Evolutionary conservation across 2,888 invertebrate genomes (phyloP), one percentile per base, ranked within the genome.

Genomic region (Sminthurides aquaticus): DNA sequence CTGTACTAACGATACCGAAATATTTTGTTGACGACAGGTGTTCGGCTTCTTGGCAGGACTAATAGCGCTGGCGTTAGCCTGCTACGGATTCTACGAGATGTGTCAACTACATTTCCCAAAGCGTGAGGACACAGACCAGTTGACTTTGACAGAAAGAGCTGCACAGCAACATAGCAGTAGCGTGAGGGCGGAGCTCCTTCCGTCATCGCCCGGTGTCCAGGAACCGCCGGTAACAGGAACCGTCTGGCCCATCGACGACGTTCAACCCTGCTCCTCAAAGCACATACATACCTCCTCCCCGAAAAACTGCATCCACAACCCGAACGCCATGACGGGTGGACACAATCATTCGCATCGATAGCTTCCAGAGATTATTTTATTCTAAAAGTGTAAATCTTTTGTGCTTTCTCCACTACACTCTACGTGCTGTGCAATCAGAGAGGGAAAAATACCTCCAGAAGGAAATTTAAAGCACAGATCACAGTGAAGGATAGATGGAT

Each of bases 91-190:
- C 56, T 73, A 73, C 57, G 74, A 74, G 62, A 61, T 74, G 63
- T 73, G 73, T 65, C 71, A 70, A 43, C 67, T 73, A 34, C 74
- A 73, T 57, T 65, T 71, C 48, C 74, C 74, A 24, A 69, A 70
- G 52, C 55, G 74, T 48, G 85, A 85, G 77, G 85, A 85, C 77
- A 83, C 83, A 67, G 84, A 84, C 78, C 81, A 82, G 74, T 78
- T 82, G 76, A 82, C 81, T 70, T 79, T 82, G 70, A 81, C 82
- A 75, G 82, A 82, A 77, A 78, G 81, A 71, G 81, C 81, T 43
- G 74, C 74, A 70, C 76, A 69, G 54, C 62, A 66, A 20, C 25
- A 26, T 22, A 74, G 56, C 73, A 75, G 43, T 71, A 73, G 52
- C 68, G 81, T 29, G 3, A 26, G 56, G 54, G 27, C 26, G 15